phyloP scores from a whole-genome alignment of 2,888 invertebrate species.

The Eristalis pertinax region DNA sequence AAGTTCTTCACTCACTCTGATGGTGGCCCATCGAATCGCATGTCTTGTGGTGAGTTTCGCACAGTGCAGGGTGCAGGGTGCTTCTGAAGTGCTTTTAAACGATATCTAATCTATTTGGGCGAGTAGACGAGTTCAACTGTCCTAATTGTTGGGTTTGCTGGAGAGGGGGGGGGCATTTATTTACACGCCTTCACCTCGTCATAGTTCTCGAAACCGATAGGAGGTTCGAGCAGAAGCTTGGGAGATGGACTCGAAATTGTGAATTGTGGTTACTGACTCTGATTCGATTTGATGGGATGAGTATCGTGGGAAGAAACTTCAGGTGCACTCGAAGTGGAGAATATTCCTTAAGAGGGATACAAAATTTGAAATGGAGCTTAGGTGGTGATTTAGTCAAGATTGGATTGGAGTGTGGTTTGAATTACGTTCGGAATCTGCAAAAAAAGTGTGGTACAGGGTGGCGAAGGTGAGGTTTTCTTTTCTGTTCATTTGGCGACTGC shows the following conservation, averaged over 20 bases:
- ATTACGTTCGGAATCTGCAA: too few relatives aligned
- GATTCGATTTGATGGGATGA: neutral
- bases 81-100: slow-evolving; percentile 35
- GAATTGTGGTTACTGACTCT: neutral
- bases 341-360: too few relatives aligned
- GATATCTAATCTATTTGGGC: slow-evolving; percentile 35
- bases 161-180: slow-evolving; percentile 42
- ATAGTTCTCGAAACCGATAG: slow-evolving; percentile 26
- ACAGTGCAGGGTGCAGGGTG: slow-evolving; percentile 2
- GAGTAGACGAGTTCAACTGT: slow-evolving; percentile 14
- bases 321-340: neutral
- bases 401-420: too few relatives aligned
- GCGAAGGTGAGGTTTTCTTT: too few relatives aligned
- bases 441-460: too few relatives aligned
- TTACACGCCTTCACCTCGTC: slow-evolving; percentile 29
- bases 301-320: neutral
- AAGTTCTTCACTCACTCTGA: neutral
- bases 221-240: neutral
- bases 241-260: neutral
- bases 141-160: slow-evolving; percentile 16
- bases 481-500: too few relatives aligned
- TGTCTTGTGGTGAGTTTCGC: slow-evolving; percentile 12
- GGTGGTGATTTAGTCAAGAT: neutral
- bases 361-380: neutral
- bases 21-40: slow-evolving; percentile 14